A percentile compares a stretch with the other conserved stretches of the same genome.
phyloP scores from a whole-genome alignment of 92 coral and sea anemone species.

The Epizoanthus fatuus region DNA sequence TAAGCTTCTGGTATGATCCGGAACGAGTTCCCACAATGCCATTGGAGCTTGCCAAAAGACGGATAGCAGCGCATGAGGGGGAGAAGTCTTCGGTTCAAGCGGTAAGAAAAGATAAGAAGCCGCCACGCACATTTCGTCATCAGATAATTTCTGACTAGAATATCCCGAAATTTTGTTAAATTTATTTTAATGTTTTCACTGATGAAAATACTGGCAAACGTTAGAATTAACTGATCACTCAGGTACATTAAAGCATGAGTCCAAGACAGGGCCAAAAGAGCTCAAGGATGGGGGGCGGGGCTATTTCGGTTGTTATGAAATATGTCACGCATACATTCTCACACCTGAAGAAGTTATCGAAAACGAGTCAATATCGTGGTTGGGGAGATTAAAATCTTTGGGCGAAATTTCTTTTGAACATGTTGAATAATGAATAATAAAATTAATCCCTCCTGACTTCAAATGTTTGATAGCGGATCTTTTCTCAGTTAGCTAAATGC shows the following conservation, averaged over 20 bases:
- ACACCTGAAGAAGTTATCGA: too few relatives aligned
- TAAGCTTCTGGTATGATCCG: slow-evolving; percentile 94
- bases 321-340: too few relatives aligned
- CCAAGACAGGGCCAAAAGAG: neutral
- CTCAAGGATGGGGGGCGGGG: too few relatives aligned
- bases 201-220: neutral
- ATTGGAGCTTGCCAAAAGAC: slow-evolving; percentile 79
- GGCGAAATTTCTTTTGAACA: too few relatives aligned
- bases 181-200: neutral
- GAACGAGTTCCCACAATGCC: slow-evolving; percentile 85
- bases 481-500: too few relatives aligned
- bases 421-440: too few relatives aligned
- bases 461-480: too few relatives aligned
- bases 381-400: too few relatives aligned
- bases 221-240: too few relatives aligned
- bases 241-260: neutral
- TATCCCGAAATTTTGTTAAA: neutral
- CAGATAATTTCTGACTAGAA: neutral
- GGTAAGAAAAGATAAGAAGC: neutral
- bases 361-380: too few relatives aligned
- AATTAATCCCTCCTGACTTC: too few relatives aligned
- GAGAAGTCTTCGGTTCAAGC: neutral
- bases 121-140: neutral
- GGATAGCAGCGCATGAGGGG: slow-evolving; percentile 49
- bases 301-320: too few relatives aligned